Evolutionary conservation across 2,797 vertebrate genomes (phyloP), one percentile per base, ranked within the genome.

Genomic region (Microctenopoma stevenorrisi): DNA sequence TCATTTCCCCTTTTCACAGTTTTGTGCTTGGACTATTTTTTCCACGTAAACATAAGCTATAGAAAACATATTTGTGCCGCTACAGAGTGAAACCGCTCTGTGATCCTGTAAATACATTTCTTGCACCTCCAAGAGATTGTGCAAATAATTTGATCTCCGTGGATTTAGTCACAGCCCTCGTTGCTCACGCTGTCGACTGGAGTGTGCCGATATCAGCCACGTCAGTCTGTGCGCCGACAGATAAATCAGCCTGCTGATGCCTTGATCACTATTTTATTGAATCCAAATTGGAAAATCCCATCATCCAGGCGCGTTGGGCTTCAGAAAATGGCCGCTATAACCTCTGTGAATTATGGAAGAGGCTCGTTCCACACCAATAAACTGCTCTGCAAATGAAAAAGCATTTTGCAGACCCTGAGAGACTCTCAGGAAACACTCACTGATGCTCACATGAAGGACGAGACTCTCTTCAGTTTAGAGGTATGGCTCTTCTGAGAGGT

Each of bases 211-310:
- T 8, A 26, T 14, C 52, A 11, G 33, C 52, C 16, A 28, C 66
- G 6, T 44, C 43, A 1, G 35, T 10, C 4, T 16, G 42, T 14
- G 48, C 35, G 2, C 51, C 13, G 53, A 47, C 56, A 16, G 46
- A 46, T 60, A 38, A 50, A 76, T 65, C 66, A n/a, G 11, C 28
- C 53, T 14, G 0, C 71, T 0, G 37, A 79, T 2, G 53, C 70
- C 12, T 60, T 58, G 1, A 11, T 59, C 1, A 3, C 49, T 0
- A 13, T 5, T 63, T 60, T 54, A 81, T 77, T 47, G 26, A 18
- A 51, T 66, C 52, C 61, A 81, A 57, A 69, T 73, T 62, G 74
- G 7, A 63, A 38, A 78, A 74, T 67, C 66, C 42, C 62, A 18
- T 60, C 48, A 42, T n/a, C 13, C 43, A 4, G 47, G 37, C 75